Conservation (phyloP, 2,888 invertebrate genomes). For the Xestia c-nigrum region DNA sequence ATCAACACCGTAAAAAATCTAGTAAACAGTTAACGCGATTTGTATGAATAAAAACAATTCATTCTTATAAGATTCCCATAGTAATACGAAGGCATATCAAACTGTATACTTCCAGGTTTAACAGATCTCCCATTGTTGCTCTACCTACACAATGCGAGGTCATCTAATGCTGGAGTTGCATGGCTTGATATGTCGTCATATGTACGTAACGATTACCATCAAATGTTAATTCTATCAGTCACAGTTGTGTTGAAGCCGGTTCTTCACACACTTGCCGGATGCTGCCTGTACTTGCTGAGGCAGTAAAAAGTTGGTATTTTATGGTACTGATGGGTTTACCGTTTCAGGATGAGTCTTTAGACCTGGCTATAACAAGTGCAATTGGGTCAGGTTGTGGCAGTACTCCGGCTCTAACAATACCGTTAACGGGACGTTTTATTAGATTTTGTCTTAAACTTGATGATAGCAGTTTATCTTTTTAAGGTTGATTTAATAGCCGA, state of each 20-base stretch:
- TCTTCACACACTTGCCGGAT: conserved; percentile 52
- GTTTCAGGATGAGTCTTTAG: conserved; percentile 55
- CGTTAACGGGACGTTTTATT: conserved; percentile 38
- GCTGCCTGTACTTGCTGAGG: conserved; percentile 18
- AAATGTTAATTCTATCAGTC: conserved; percentile 64
- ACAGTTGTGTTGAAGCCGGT: conserved; percentile 43
- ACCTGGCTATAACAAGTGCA: conserved; percentile 30
- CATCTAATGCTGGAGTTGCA: neutral
- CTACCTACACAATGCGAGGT: neutral
- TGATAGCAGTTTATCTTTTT: neutral
- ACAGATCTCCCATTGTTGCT: neutral
- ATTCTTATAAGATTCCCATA: conserved; percentile 59
- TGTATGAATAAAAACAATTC: conserved; percentile 62
- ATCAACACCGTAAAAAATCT: conserved; percentile 48
- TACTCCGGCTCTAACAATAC: conserved; percentile 15
- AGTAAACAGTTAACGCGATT: conserved; percentile 59
- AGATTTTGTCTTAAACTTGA: conserved; percentile 30
- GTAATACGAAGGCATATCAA: conserved; percentile 4
- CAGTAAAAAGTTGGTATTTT: conserved; percentile 48
- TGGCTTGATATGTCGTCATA: neutral
- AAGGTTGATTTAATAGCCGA: neutral
- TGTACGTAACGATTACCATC: conserved; percentile 59
- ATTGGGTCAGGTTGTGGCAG: conserved; percentile 32
- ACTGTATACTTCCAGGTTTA: neutral
- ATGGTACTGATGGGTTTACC: conserved; percentile 49